Percentiles rank a stretch among this genome's conserved stretches.
These are phyloP conservation scores for Lampris megalopsis DNA, from an alignment of 2,113 vertebrate genomes.

Conservation along the genomic window DNA sequence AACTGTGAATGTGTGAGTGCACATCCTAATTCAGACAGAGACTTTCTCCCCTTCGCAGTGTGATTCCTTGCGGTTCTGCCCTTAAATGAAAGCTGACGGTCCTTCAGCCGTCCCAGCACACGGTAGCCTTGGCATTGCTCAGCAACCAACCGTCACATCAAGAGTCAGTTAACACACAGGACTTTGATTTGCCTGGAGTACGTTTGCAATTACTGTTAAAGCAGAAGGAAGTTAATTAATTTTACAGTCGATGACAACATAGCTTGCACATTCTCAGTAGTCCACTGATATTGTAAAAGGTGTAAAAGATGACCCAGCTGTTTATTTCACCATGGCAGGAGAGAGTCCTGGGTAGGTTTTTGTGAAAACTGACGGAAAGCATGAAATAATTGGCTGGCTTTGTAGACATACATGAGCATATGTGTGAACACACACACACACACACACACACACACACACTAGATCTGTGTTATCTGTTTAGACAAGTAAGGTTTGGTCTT, in stretches of 20 bases:
- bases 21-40: constrained; percentile 15
- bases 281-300: constrained; percentile 49
- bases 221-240: constrained; percentile 37
- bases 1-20: constrained; percentile 13
- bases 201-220: constrained; percentile 29
- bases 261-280: constrained; percentile 28
- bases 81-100: constrained; percentile 15
- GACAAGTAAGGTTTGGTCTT: constrained; percentile 24
- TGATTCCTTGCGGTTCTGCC: constrained; percentile 7
- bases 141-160: constrained; percentile 5
- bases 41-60: not conserved
- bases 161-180: constrained; percentile 27
- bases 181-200: constrained; percentile 16
- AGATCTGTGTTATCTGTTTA: constrained; percentile 48
- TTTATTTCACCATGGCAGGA: constrained; percentile 56
- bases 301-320: constrained; percentile 65
- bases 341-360: constrained; percentile 69
- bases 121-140: constrained; percentile 27
- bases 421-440: not conserved
- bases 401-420: too few species aligned
- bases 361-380: constrained; percentile 65
- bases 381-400: constrained; percentile 73
- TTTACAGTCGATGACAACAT: constrained; percentile 37
- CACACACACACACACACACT: constrained; percentile 47
- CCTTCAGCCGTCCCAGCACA: constrained; percentile 16